Base-by-base conservation (phyloP, 2,888 invertebrate species). In the Aleiodes testaceus region DNA sequence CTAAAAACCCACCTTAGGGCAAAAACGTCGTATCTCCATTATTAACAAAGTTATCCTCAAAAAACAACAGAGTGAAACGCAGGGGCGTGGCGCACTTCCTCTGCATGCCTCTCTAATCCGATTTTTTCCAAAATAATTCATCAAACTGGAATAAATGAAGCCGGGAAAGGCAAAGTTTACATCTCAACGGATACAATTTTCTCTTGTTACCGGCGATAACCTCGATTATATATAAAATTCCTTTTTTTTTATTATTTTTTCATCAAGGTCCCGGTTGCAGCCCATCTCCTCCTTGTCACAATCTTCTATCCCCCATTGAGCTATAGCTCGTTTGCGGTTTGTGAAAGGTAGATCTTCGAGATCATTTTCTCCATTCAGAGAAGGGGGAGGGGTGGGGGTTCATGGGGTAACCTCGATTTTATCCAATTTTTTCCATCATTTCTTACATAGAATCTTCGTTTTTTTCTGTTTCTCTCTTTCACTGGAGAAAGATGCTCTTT, bases 151-250 rank as follows among this genome's bases (percentile, higher is more conserved):
- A 69, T 65, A 52, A 65, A 70, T 63, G 44, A 36, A 55, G 45
- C 53, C 69, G 69, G 55, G 66, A 74, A 66, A 71, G 69, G 70
- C 69, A 22, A 47, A 71, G 44, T 50, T 50, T 26, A 47, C 69
- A 55, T 66, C 53, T 36, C 22, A 3, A 36, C 67, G 66, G 64
- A 64, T 45, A 70, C 66, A 69, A 75, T 77, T 77, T 75, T 75
- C 75, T 73, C 72, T 67, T 66, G 72, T 74, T 75, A 73, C 72
- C 74, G 70, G 66, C 72, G 73, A 59, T 73, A 77, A 72, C 73
- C 74, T 75, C 75, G 75, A 75, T 75, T 36, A 36, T 36, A 36
- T 36, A 7, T 36, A 11, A 9, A 36, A 1, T 9, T 36, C 7
- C 11, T 9, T 36, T 9, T 36, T 9, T 36, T 36, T 7, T 36